Evolutionary conservation across 2,888 invertebrate species (phyloP).

Genomic region (Cheilosia vernalis): DNA sequence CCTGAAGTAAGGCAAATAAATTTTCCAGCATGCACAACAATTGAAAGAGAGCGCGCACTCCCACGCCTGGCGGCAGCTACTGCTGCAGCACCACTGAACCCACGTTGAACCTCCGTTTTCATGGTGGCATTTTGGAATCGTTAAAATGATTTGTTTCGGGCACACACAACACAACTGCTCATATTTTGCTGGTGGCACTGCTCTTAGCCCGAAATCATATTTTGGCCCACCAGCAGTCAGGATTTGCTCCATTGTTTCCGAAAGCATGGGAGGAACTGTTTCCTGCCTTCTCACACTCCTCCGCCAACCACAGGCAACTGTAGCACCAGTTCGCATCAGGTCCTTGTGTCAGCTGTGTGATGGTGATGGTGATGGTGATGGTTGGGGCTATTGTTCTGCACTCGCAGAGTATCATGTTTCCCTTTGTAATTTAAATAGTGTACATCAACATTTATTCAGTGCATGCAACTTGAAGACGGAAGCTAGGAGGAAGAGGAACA

Average conservation of each 20-base stretch:
- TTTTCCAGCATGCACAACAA: slow-evolving; percentile 56
- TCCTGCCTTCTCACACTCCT: slow-evolving; percentile 14
- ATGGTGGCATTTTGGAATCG: slow-evolving; percentile 73
- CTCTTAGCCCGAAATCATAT: slow-evolving; percentile 68
- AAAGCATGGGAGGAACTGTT: slow-evolving; percentile 64
- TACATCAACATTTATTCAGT: slow-evolving; percentile 69
- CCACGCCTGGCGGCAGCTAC: slow-evolving; percentile 75
- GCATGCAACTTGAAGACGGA: slow-evolving; percentile 44
- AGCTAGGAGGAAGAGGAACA: slow-evolving; percentile 5
- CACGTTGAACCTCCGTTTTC: slow-evolving; percentile 62
- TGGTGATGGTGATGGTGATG: not conserved
- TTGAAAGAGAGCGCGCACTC: slow-evolving; percentile 63
- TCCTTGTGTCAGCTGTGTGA: slow-evolving; percentile 57
- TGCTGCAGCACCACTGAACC: slow-evolving; percentile 52
- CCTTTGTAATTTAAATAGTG: slow-evolving; percentile 72
- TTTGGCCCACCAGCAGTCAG: slow-evolving; percentile 75
- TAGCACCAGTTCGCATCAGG: not conserved
- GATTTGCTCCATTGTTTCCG: slow-evolving; percentile 62
- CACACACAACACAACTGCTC: slow-evolving; percentile 65
- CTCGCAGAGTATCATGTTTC: slow-evolving; percentile 66
- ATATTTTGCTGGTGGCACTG: slow-evolving; percentile 63
- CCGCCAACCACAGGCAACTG: too few species aligned
- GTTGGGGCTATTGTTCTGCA: slow-evolving; percentile 32
- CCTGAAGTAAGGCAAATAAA: slow-evolving; percentile 63
- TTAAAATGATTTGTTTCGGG: slow-evolving; percentile 74